Base-by-base conservation (phyloP, 2,888 invertebrate genomes). In the Alentia gelatinosa region DNA sequence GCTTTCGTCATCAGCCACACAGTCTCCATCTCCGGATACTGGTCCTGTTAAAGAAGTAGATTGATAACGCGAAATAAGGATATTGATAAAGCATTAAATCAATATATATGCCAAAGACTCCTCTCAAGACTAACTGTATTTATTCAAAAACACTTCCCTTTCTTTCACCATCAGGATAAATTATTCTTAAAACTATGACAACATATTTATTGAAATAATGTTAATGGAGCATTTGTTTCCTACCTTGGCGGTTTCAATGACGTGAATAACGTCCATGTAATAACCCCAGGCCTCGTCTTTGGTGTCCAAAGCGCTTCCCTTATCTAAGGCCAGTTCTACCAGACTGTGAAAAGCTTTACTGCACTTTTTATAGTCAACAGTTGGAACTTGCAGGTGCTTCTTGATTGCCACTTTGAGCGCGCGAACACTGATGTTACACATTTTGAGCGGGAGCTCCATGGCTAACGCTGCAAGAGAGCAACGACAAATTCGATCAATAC, bases 1-100 rank as follows among this genome's bases (percentile, higher is more conserved):
- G 95, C 95, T 89, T 95, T 95, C 12, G 95, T 95, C 95, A 96
- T 95, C 90, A 96, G 90, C 95, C 95, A 96, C 4, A 95, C 92
- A n/a, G 94, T 92, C 91, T 96, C 95, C 91, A 95, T 94, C 91
- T 95, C 95, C 42, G 95, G 95, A 92, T 95, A 96, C 37, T 92
- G 90, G 9, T 93, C 94, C 95, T 95, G n/a, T n/a, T n/a, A n/a
- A n/a, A n/a, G n/a, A n/a, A n/a, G n/a, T n/a, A n/a, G n/a, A n/a
- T n/a, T n/a, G n/a, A n/a, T n/a, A n/a, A n/a, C n/a, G n/a, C n/a
- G n/a, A n/a, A n/a, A n/a, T n/a, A n/a, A n/a, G n/a, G n/a, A n/a
- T n/a, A n/a, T n/a, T n/a, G n/a, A n/a, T n/a, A n/a, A n/a, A n/a
- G 19, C 47, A 47, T 47, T 47, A 47, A 47, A 12, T 47, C 19